Percentiles rank a stretch among this genome's conserved stretches.
Conservation (phyloP, 2,888 invertebrate genomes). For the Idaea biselata region DNA sequence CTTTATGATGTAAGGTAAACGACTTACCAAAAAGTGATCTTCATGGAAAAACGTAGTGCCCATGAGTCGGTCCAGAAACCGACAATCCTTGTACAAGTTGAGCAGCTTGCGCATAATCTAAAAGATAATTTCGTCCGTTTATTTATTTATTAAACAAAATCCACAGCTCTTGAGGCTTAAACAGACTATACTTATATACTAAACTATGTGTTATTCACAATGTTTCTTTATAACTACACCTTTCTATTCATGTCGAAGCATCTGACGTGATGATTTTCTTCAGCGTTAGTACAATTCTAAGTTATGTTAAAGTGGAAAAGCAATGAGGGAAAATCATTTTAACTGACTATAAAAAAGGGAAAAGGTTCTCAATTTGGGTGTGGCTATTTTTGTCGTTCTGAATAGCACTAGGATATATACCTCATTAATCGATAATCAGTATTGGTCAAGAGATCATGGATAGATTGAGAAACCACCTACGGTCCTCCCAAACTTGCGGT, state of each 20-base stretch:
- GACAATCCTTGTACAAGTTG: conserved; percentile 91
- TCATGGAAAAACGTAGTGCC: conserved; percentile 93
- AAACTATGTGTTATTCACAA: not conserved
- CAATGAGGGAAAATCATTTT: not conserved
- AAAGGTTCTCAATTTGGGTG: too few relatives aligned
- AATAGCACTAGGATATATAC: too few relatives aligned
- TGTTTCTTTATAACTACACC: conserved; percentile 1
- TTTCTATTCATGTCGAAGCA: not conserved
- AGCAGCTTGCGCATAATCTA: conserved; percentile 89
- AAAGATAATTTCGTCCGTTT: conserved; percentile 37
- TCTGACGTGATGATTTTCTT: not conserved
- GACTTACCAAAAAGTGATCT: conserved; percentile 86
- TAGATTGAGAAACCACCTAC: too few relatives aligned
- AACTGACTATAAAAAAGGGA: too few relatives aligned
- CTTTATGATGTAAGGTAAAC: not conserved
- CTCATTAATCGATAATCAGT: too few relatives aligned
- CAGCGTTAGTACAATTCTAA: not conserved
- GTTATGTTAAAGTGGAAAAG: not conserved
- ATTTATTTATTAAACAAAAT: too few relatives aligned
- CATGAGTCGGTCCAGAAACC: conserved; percentile 91
- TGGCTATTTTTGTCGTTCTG: too few relatives aligned
- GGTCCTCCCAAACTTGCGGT: too few relatives aligned
- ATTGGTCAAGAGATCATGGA: too few relatives aligned
- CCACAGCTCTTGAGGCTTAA: too few relatives aligned
- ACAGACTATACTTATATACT: too few relatives aligned